phyloP scores from a whole-genome alignment of 2,797 vertebrate genomes.

The Taeniopygia guttata region DNA sequence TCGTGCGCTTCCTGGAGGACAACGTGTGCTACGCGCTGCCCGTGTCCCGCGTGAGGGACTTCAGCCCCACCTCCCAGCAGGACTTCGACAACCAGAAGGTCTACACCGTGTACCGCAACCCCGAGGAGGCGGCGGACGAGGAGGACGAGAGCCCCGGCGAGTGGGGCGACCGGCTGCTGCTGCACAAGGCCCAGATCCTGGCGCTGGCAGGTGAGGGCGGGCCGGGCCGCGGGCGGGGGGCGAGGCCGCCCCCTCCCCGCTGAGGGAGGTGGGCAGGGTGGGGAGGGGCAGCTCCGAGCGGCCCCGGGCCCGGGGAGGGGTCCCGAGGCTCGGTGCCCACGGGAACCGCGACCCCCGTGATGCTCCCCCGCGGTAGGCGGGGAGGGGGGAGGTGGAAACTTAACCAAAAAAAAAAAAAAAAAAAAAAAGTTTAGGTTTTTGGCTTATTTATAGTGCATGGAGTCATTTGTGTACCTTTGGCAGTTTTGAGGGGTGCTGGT shows the following conservation, averaged over 20 bases:
- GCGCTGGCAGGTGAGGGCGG: conserved; percentile 92
- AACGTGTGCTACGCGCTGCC: conserved; percentile 95
- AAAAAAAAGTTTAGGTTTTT: neutral
- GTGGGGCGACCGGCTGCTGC: conserved; percentile 76
- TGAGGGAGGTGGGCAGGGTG: neutral
- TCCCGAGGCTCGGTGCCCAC: too few species aligned
- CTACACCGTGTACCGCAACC: conserved; percentile 91
- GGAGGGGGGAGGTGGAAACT: neutral
- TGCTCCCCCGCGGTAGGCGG: neutral
- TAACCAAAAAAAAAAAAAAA: neutral
- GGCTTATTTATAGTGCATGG: neutral
- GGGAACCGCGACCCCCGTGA: neutral
- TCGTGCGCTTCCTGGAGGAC: conserved; percentile 96
- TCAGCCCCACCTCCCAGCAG: conserved; percentile 90
- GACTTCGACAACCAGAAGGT: conserved; percentile 99
- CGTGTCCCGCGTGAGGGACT: conserved; percentile 89
- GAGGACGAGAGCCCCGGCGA: conserved; percentile 59
- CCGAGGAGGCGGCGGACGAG: conserved; percentile 73
- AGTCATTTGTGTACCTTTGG: neutral
- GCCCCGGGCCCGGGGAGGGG: neutral
- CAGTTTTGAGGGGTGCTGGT: neutral
- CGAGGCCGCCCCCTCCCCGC: neutral
- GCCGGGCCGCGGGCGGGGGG: neutral
- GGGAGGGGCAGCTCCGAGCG: neutral
- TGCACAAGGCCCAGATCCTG: conserved; percentile 94